Evolutionary conservation across 53 echinoderm and acorn worm genomes (phyloP), one percentile per base, ranked within the genome.

Genomic region (Apostichopus leukothele): DNA sequence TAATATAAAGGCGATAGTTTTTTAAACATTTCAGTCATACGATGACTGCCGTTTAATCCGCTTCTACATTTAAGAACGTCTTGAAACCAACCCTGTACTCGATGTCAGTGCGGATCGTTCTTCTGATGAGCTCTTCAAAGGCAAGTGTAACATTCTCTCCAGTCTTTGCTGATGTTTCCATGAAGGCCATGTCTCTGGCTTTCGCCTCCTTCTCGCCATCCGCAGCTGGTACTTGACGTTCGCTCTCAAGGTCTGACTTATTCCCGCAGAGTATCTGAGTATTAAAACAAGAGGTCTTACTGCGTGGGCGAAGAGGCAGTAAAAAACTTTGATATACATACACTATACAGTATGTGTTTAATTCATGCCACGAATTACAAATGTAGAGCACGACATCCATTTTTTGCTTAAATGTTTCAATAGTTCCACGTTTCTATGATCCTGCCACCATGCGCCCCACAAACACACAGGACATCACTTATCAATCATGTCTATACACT

Each of bases 81-180:
- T 39, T 75, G 55, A 13, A 27, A 51, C 74, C 14, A 92, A 97
- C 97, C 95, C 93, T 97, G 90, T 97, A 39, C 3, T 39, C 39
- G 39, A 39, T 39, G 27, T 27, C 27, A 27, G 27, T 27, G 27
- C 27, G 27, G 10, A 92, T 92, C 52, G 95, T 97, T 75, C 91
- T 89, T 74, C 92, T 83, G 86, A 97, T 89, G 52, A 97, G 88
- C 18, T 91, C 91, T 52, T 92, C 83, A 76, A 97, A 97, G 57
- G 90, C 66, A 76, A 94, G 93, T 50, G 88, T 78, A 19, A 97
- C 89, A 52, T 97, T 97, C 26, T 89, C 88, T 61, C 95, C 95
- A 23, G 97, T 95, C 76, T 94, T 93, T 22, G 97, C 97, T 12
- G 97, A 97, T 4, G 95, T 93, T 91, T 97, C 97, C 71, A 92